Percentiles rank a stretch among this genome's conserved stretches.
Evolutionary conservation across 2,113 vertebrate species (phyloP).

Genomic region (Gyps fulvus): DNA sequence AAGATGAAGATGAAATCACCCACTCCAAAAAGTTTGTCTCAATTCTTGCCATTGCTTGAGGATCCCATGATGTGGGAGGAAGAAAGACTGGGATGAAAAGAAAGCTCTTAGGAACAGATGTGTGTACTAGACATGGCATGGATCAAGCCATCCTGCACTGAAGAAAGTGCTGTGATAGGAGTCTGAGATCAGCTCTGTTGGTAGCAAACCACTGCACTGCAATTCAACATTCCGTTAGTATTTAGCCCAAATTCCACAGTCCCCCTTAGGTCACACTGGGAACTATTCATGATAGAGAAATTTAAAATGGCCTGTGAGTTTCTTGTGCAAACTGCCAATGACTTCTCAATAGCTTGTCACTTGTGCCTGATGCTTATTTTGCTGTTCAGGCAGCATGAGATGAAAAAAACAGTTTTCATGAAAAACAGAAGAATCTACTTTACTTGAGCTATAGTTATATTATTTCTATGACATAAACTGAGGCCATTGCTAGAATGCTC

Average conservation of each 20-base stretch:
- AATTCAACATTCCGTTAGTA: background rate
- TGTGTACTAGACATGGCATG: too few species aligned
- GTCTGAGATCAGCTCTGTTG: background rate
- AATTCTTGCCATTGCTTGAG: background rate
- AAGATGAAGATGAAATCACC: background rate
- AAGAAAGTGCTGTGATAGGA: background rate
- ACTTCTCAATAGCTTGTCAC: background rate
- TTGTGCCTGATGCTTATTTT: background rate
- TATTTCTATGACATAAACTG: background rate
- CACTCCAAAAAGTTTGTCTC: background rate
- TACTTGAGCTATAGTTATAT: background rate
- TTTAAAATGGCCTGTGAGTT: too few species aligned
- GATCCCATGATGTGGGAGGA: background rate
- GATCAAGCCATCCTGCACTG: background rate
- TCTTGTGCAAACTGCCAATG: background rate
- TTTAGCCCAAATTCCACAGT: too few species aligned
- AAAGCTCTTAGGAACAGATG: background rate
- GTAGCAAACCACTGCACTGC: background rate
- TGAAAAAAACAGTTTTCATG: background rate
- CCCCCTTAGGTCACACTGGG: too few species aligned
- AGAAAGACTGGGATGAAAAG: background rate
- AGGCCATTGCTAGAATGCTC: background rate
- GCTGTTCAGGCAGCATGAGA: background rate
- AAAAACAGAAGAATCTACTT: background rate
- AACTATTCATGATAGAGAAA: too few species aligned